phyloP scores from a whole-genome alignment of 2,797 vertebrate genomes.

The Gallinago stenura region DNA sequence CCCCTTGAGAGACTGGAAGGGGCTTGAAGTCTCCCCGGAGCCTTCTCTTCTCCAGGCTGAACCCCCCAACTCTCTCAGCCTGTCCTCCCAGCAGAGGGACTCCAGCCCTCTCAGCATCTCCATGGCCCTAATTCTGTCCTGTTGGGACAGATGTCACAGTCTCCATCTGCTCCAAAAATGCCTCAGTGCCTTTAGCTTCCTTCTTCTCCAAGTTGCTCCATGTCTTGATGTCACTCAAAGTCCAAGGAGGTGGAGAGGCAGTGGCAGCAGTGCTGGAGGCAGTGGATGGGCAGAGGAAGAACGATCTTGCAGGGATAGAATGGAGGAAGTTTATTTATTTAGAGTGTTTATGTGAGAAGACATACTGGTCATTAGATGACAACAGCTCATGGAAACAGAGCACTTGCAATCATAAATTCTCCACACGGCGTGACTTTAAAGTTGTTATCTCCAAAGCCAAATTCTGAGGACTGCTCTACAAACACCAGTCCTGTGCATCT shows the following conservation, averaged over 20 bases:
- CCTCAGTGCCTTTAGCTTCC: not conserved
- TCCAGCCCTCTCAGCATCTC: too few relatives aligned
- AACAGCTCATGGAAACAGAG: not conserved
- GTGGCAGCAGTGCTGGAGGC: not conserved
- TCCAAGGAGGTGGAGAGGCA: not conserved
- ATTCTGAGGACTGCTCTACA: not conserved
- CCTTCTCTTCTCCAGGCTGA: too few relatives aligned
- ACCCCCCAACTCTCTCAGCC: too few relatives aligned
- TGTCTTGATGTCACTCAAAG: fast-evolving
- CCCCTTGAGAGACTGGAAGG: too few relatives aligned
- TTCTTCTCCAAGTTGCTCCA: not conserved
- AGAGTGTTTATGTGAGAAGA: not conserved
- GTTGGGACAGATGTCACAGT: not conserved
- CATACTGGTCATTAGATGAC: not conserved
- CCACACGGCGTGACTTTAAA: not conserved
- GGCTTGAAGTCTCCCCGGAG: too few relatives aligned
- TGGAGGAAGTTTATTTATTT: not conserved
- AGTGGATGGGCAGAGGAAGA: not conserved
- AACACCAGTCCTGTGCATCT: not conserved
- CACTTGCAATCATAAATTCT: not conserved
- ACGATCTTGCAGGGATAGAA: fast-evolving
- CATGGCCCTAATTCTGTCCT: not conserved
- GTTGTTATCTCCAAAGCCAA: not conserved
- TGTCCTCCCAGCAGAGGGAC: too few relatives aligned
- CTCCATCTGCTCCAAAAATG: fast-evolving